Percentiles rank a stretch among this genome's conserved stretches.
phyloP scores from a whole-genome alignment of 2,113 vertebrate genomes.

The Isurus oxyrinchus region DNA sequence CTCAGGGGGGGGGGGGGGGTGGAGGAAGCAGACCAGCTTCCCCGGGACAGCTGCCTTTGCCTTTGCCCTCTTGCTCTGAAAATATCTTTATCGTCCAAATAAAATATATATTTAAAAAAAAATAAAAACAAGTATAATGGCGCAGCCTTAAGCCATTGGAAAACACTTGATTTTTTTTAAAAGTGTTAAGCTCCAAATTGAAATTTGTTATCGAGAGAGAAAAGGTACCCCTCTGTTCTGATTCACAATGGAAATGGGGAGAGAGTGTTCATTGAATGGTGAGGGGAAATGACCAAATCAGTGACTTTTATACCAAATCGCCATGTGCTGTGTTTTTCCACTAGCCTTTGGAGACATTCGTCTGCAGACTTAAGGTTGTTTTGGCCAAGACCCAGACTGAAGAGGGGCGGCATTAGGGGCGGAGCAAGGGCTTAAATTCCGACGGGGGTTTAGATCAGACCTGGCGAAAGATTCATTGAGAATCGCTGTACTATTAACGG shows the following conservation, averaged over 20 bases:
- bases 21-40: conserved; percentile 33
- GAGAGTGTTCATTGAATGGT: neutral
- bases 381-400: neutral
- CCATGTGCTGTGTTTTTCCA: neutral
- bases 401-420: neutral
- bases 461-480: neutral
- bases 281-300: neutral
- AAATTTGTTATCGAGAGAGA: neutral
- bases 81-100: neutral
- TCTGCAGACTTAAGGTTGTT: neutral
- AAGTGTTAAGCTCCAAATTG: neutral
- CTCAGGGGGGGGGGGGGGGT: neutral
- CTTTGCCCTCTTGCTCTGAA: neutral
- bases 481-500: neutral
- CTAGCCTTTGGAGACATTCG: neutral
- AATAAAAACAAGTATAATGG: neutral
- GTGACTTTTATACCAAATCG: neutral
- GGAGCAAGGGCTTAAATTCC: neutral
- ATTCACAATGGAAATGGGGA: neutral
- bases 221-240: neutral
- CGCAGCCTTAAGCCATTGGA: neutral
- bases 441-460: neutral
- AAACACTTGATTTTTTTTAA: neutral
- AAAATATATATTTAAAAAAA: no score
- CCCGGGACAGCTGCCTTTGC: conserved; percentile 45